phyloP scores from a whole-genome alignment of 2,888 invertebrate species.

The Saturnia japonica region DNA sequence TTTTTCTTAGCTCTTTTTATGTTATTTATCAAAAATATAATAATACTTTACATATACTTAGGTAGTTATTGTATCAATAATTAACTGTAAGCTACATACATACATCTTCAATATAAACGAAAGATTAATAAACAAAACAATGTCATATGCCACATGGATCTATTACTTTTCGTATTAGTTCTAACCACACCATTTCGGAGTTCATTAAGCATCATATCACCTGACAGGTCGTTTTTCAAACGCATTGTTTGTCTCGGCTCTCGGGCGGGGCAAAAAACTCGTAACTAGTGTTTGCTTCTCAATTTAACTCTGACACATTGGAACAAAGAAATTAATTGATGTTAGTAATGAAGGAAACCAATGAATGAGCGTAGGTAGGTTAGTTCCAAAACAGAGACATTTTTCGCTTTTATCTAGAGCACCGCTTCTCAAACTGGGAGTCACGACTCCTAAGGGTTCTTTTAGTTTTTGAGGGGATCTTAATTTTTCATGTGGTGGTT shows the following conservation, averaged over 20 bases:
- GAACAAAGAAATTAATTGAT: conserved; percentile 81
- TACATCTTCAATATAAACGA: background rate
- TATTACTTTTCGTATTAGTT: conserved; percentile 63
- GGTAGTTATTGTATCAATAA: background rate
- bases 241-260: conserved; percentile 64
- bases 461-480: background rate
- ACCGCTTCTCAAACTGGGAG: background rate
- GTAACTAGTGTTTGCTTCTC: conserved; percentile 78
- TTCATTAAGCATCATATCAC: conserved; percentile 68
- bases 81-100: background rate
- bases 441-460: background rate
- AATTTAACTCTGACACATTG: conserved; percentile 76
- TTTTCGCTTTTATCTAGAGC: conserved; percentile 1
- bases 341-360: conserved; percentile 73
- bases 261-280: conserved; percentile 44
- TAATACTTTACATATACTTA: background rate
- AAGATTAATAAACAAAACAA: conserved; percentile 9
- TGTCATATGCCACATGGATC: background rate
- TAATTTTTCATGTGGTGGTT: background rate
- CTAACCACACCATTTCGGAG: conserved; percentile 60
- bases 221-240: conserved; percentile 70
- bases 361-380: conserved; percentile 61
- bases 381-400: conserved; percentile 37
- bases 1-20: background rate
- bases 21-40: background rate